phyloP scores from a whole-genome alignment of 1,140 invertebrate species.

The Caerostris darwini region DNA sequence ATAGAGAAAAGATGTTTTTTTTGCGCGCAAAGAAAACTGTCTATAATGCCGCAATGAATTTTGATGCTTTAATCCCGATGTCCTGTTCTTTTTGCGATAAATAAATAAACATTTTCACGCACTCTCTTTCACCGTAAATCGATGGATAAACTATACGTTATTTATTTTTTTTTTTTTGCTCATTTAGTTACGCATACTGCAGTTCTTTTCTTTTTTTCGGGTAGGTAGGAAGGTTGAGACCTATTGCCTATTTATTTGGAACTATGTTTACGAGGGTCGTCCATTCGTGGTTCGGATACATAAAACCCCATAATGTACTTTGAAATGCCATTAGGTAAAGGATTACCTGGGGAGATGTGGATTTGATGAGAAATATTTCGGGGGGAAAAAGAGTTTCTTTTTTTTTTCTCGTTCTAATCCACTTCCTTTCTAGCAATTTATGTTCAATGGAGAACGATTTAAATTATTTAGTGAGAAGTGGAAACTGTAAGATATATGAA shows the following conservation, averaged over 20 bases:
- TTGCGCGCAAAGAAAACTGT: background rate
- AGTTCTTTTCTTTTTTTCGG: background rate
- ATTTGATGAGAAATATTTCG: background rate
- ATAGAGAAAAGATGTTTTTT: too few relatives aligned
- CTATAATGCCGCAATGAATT: background rate
- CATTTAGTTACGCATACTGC: too few relatives aligned
- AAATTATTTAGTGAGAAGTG: too few relatives aligned
- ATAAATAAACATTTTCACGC: conserved; percentile 43
- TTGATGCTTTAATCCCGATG: background rate
- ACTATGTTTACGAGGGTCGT: background rate
- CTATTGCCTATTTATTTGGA: conserved; percentile 12
- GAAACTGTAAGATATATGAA: too few relatives aligned
- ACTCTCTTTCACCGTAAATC: conserved; percentile 9
- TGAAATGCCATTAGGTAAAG: conserved; percentile 47
- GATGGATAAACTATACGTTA: conserved; percentile 43
- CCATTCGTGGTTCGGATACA: conserved; percentile 35
- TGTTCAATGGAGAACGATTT: background rate
- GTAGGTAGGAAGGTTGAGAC: background rate
- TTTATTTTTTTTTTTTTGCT: background rate
- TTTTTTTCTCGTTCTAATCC: background rate
- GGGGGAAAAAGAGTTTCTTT: too few relatives aligned
- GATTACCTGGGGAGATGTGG: conserved; percentile 23
- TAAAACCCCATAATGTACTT: conserved; percentile 29
- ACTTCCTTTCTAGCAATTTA: background rate
- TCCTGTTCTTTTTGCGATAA: background rate